Evolutionary conservation across 2,113 vertebrate species (phyloP).

Genomic region (Neotoma lepida): DNA sequence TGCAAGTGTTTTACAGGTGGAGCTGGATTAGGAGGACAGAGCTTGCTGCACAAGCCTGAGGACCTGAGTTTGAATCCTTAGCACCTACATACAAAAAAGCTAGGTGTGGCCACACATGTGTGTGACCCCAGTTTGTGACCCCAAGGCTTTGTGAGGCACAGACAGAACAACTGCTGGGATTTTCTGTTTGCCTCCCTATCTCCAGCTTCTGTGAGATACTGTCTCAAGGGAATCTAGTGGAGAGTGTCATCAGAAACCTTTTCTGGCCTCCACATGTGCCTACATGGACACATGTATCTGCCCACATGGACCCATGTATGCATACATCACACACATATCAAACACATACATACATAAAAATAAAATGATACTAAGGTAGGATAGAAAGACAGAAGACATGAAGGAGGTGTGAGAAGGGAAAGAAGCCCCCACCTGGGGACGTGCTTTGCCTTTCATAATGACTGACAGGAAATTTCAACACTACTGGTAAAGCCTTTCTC

Average conservation of each 20-base stretch:
- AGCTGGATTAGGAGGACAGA: too few species aligned
- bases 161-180: neutral
- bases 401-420: neutral
- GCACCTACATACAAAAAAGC: neutral
- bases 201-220: neutral
- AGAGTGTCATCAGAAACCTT: neutral
- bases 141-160: neutral
- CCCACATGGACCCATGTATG: neutral
- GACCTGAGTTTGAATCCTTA: neutral
- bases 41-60: neutral
- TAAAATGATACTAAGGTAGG: neutral
- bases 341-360: neutral
- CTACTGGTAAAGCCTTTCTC: neutral
- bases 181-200: neutral
- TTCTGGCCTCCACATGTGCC: neutral
- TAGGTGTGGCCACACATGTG: neutral
- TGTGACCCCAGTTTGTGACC: neutral
- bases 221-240: neutral
- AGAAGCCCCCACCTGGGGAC: neutral
- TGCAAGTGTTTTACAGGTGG: neutral
- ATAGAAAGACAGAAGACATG: neutral
- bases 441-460: neutral
- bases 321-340: neutral
- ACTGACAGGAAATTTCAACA: neutral
- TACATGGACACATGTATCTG: neutral